A percentile compares a stretch with the other conserved stretches of the same genome.
Conservation (phyloP, 2,113 vertebrate genomes). For the Spizaetus ornatus region DNA sequence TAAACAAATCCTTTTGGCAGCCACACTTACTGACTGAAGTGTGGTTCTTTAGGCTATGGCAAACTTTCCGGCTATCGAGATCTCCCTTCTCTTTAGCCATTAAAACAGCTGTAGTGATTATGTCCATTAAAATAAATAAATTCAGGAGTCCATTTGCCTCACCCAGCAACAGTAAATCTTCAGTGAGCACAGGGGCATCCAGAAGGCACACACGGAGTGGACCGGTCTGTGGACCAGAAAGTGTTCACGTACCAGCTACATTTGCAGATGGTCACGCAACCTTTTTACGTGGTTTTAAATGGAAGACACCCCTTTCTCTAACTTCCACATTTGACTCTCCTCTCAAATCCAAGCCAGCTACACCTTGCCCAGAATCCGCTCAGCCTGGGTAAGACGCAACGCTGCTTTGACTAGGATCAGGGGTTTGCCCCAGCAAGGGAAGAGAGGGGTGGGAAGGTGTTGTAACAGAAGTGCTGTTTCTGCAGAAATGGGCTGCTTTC, state of each 20-base stretch:
- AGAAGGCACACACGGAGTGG: background rate
- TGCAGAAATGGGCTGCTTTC: background rate
- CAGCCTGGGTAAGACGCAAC: rapidly evolving
- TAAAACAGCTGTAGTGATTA: background rate
- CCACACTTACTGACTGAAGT: background rate
- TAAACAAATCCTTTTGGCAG: background rate
- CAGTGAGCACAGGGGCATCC: background rate
- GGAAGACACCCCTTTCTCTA: background rate
- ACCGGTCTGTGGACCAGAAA: background rate
- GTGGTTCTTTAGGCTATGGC: background rate
- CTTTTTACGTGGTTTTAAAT: background rate
- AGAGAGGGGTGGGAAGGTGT: background rate
- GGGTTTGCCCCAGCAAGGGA: background rate
- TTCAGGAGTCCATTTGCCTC: background rate
- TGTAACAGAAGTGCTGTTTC: background rate
- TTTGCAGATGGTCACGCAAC: background rate
- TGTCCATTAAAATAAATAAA: background rate
- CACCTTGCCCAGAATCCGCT: background rate
- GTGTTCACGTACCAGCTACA: rapidly evolving
- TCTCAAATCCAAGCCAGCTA: background rate
- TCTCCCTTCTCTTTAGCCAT: background rate
- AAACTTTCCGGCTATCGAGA: background rate
- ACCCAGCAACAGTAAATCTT: background rate
- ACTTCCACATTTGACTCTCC: background rate
- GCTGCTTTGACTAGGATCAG: background rate